Conservation (phyloP, 2,888 invertebrate species). For the Hypselothyrea guttata region DNA sequence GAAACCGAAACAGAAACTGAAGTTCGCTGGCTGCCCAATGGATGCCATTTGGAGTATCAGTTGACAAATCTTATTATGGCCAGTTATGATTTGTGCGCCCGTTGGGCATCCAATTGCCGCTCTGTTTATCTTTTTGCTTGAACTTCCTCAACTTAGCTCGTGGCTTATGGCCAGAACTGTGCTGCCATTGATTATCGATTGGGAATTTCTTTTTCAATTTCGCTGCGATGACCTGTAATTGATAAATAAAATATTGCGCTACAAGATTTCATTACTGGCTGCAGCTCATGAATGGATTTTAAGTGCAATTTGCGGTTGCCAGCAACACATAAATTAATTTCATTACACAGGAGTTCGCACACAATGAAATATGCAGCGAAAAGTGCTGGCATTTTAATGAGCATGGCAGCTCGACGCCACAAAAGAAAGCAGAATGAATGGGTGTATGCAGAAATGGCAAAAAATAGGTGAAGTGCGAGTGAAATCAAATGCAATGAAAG, state of each 20-base stretch:
- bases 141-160: constrained; percentile 6
- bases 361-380: constrained; percentile 24
- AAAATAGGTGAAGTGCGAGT: neutral
- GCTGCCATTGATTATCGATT: constrained; percentile 21
- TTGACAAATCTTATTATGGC: constrained; percentile 65
- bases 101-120: constrained; percentile 8
- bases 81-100: constrained; percentile 49
- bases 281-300: constrained; percentile 34
- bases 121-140: constrained; percentile 14
- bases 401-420: constrained; percentile 19
- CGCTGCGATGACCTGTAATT: constrained; percentile 31
- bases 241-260: constrained; percentile 64
- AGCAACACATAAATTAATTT: constrained; percentile 63
- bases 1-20: no score
- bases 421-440: constrained; percentile 10
- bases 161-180: neutral
- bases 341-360: constrained; percentile 5
- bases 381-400: constrained; percentile 60
- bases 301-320: constrained; percentile 67
- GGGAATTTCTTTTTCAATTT: constrained; percentile 1
- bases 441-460: no score
- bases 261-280: constrained; percentile 31
- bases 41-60: constrained; percentile 42
- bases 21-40: neutral
- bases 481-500: neutral